Evolutionary conservation across 2,888 invertebrate species (phyloP).

Genomic region (Yponomeuta sedellus): DNA sequence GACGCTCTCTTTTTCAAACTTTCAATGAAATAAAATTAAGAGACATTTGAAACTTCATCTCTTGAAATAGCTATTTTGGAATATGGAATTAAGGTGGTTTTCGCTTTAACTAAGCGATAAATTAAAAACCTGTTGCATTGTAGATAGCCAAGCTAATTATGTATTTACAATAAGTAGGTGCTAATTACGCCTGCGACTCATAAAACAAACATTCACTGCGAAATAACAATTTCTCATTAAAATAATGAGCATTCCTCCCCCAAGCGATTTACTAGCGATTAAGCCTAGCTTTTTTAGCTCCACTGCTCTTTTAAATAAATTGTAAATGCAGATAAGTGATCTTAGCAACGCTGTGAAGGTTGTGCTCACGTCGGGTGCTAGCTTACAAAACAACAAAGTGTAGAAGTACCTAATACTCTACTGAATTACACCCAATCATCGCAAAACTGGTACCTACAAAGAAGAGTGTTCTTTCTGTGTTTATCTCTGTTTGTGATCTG

Average conservation of each 20-base stretch:
- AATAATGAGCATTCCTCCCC: background rate
- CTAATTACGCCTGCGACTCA: background rate
- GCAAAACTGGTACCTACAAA: too few species aligned
- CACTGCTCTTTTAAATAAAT: constrained; percentile 4
- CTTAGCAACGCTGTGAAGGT: background rate
- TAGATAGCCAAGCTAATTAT: background rate
- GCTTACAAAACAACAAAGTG: background rate
- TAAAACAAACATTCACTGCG: background rate
- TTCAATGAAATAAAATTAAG: too few species aligned
- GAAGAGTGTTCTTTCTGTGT: too few species aligned
- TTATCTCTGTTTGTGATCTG: too few species aligned
- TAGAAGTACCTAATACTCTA: background rate
- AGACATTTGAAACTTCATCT: too few species aligned
- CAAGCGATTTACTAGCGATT: background rate
- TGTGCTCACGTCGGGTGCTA: background rate
- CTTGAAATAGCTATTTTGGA: too few species aligned
- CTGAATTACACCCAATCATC: too few species aligned
- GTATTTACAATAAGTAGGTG: background rate
- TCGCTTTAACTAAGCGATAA: background rate
- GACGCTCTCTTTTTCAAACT: too few species aligned
- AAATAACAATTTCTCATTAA: constrained; percentile 1
- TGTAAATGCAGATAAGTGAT: constrained; percentile 8
- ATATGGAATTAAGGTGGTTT: too few species aligned
- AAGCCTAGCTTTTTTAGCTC: background rate
- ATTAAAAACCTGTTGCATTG: background rate